Evolutionary conservation across 2,797 vertebrate genomes (phyloP), one percentile per base, ranked within the genome.

Genomic region (Fringilla coelebs): DNA sequence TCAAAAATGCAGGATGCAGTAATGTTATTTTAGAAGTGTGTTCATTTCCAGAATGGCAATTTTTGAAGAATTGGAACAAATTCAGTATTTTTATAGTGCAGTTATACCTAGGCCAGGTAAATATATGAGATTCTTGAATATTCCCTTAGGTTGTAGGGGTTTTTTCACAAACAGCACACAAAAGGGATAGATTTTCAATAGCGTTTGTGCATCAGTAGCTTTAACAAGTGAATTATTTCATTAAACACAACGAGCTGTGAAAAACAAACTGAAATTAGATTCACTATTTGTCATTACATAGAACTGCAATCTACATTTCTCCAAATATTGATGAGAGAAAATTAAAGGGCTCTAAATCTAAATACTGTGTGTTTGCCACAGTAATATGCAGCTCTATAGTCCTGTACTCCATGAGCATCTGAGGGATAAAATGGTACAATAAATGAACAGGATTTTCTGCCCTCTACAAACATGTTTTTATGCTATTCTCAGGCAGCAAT

Each of bases 311-410:
- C 38, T 12, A 21, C 12, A 74, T 58, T 73, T 76, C 38, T 67
- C 45, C 24, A 90, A 38, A 89, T 72, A 90, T 24, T 63, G 41
- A 81, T 67, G 49, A 68, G 5, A 72, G 29, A 92, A 89, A 85
- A 80, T 55, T 60, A 48, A 63, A 77, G n/a, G 36, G 11, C 36
- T 77, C 36, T 75, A 76, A 84, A 60, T 86, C n/a, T 43, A 66
- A 80, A 60, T 60, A 55, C 7, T 20, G 5, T 41, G 38, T 52
- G 34, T 45, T 49, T 79, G 13, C 34, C 14, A 26, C 41, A 41
- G 34, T 68, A 48, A 66, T 8, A 17, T 61, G 19, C 26, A 90
- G 12, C 32, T 32, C 25, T 45, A 3, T 38, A 68, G 66, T 51
- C 57, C 25, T 70, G 31, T 25, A 32, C 20, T 62, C 21, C 28